phyloP scores from a whole-genome alignment of 2,888 invertebrate genomes.

The Agrypnus murinus region DNA sequence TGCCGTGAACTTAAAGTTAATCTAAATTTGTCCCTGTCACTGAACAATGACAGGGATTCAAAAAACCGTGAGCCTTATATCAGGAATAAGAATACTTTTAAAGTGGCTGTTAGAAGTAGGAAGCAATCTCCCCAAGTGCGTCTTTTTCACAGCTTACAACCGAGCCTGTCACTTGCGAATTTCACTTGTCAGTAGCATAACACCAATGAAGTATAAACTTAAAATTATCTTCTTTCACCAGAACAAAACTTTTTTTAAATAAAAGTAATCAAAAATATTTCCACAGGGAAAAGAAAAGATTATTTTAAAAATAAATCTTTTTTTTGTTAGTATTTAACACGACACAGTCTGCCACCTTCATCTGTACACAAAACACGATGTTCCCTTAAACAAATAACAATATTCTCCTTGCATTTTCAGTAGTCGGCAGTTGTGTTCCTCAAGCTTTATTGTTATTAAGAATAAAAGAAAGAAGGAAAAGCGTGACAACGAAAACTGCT shows the following conservation, averaged over 20 bases:
- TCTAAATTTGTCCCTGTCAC: slow-evolving; percentile 5
- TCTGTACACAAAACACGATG: slow-evolving; percentile 36
- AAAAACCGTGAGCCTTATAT: slow-evolving; percentile 18
- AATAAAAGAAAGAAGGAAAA: slow-evolving; percentile 32
- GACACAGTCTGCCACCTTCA: slow-evolving; percentile 16
- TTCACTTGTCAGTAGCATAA: slow-evolving; percentile 21
- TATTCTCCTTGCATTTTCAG: slow-evolving; percentile 38
- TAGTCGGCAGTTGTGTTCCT: slow-evolving; percentile 23
- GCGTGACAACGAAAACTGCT: slow-evolving; percentile 32
- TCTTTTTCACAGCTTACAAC: slow-evolving; percentile 26
- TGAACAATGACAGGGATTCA: slow-evolving; percentile 8
- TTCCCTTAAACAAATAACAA: slow-evolving; percentile 43
- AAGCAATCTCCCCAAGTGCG: slow-evolving; percentile 30
- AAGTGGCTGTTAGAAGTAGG: slow-evolving; percentile 19
- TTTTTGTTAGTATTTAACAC: background rate
- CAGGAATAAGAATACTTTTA: slow-evolving; percentile 16
- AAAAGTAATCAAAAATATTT: background rate
- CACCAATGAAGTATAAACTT: slow-evolving; percentile 23
- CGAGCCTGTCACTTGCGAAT: slow-evolving; percentile 23
- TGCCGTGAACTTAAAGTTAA: background rate
- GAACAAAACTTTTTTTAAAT: background rate
- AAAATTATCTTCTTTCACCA: slow-evolving; percentile 18
- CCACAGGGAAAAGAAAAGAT: background rate
- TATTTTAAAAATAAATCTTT: background rate
- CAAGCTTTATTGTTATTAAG: slow-evolving; percentile 39